Base-by-base conservation (phyloP, 2,113 vertebrate species). In the Sinocyclocheilus rhinocerous region DNA sequence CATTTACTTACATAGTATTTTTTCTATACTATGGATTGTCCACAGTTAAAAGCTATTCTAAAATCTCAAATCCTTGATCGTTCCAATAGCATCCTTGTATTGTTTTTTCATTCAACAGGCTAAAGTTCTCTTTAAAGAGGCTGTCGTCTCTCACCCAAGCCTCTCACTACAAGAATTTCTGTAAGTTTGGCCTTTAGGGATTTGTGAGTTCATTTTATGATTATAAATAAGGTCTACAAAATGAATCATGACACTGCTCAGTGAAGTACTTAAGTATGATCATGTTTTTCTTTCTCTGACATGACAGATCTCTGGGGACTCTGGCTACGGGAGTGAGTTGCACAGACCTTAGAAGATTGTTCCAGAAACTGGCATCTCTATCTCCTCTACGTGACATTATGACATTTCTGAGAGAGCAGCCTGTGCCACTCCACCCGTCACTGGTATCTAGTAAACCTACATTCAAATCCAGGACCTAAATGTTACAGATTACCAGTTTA, bases 311-410 rank as follows among this genome's bases (percentile, higher is more conserved):
- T 88, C 85, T 95, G 81, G 95, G 94, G 39, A 92, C 90, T 0
- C 16, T 95, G 57, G 93, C 85, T 55, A 91, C 90, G 24, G 95
- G 95, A 15, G 86, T 94, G 84, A 93, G 88, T 86, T 96, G 95
- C 65, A 61, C 24, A 5, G 81, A 89, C 55, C 59, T 95, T 72
- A 86, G 70, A 45, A n/a, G 87, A n/a, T 84, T 69, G 42, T 83
- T 95, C 8, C 63, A 26, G 16, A 84, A 42, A 8, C 39, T 88
- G 76, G 5, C 86, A 0, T 90, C 91, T 0, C 61, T 33, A 8
- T 84, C 85, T 3, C 86, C 90, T 1, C 39, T 92, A 22, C 90
- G 67, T 22, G 84, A 52, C 15, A 83, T 95, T 86, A 88, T 96
- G 75, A 36, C 20, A 6, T 90, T 95, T 55, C 88, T 96, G 78